phyloP scores from a whole-genome alignment of 2,113 vertebrate species.

The Euleptes europaea region DNA sequence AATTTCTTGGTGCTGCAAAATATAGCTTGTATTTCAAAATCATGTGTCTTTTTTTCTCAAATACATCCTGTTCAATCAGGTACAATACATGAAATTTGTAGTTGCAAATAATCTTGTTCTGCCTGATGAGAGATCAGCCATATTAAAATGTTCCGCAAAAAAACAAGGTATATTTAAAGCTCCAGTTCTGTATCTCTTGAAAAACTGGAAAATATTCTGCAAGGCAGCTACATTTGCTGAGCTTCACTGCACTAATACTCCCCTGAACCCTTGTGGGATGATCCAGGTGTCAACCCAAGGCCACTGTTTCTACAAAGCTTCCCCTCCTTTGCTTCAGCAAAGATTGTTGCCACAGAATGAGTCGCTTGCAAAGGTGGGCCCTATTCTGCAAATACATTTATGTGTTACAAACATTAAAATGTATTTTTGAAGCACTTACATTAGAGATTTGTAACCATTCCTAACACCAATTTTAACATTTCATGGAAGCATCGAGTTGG shows the following conservation, averaged over 20 bases:
- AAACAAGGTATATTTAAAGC: neutral
- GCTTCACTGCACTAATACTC: neutral
- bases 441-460: too few species aligned
- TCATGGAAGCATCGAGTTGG: too few species aligned
- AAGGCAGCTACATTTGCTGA: too few species aligned
- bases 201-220: neutral
- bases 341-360: too few species aligned
- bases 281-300: neutral
- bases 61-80: conserved; percentile 36
- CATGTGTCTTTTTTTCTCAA: conserved; percentile 25
- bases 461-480: too few species aligned
- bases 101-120: conserved; percentile 8
- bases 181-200: neutral
- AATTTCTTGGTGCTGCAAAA: conserved; percentile 44
- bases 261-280: neutral
- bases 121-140: conserved; percentile 4
- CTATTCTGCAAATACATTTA: too few species aligned
- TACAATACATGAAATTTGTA: conserved; percentile 9
- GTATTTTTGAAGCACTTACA: too few species aligned
- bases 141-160: neutral
- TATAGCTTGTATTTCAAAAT: neutral
- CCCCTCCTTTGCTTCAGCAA: neutral
- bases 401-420: too few species aligned
- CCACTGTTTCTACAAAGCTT: neutral
- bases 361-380: too few species aligned